phyloP scores from a whole-genome alignment of 2,113 vertebrate species.

The Ranitomeya variabilis region DNA sequence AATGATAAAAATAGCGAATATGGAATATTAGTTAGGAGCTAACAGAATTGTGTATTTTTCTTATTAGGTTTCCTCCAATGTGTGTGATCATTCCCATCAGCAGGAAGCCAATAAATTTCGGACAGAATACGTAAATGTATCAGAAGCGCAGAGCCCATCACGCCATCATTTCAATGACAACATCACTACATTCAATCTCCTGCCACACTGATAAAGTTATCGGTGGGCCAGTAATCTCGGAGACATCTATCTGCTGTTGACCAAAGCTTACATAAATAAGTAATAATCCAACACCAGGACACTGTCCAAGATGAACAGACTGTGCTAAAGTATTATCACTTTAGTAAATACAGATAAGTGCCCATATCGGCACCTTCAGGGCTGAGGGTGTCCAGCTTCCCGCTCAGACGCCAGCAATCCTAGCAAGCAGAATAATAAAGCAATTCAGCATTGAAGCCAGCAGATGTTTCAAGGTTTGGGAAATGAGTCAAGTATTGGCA shows the following conservation, averaged over 20 bases:
- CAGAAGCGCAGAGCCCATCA: background rate
- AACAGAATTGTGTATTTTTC: too few relatives aligned
- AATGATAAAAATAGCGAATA: too few relatives aligned
- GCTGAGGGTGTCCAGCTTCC: conserved; percentile 14
- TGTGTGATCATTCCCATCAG: background rate
- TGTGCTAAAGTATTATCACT: background rate
- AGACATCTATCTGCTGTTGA: conserved; percentile 1
- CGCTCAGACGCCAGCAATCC: conserved; percentile 12
- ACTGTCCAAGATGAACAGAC: background rate
- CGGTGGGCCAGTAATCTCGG: background rate
- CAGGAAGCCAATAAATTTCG: background rate
- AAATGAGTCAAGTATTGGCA: conserved; percentile 51
- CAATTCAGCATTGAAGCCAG: conserved; percentile 21
- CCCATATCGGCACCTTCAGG: conserved; percentile 7
- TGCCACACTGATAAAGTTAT: background rate
- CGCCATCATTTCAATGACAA: background rate
- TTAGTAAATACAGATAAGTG: conserved; percentile 17
- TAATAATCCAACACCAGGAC: background rate
- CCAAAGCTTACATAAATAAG: background rate
- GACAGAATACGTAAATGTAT: background rate
- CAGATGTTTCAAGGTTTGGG: conserved; percentile 43
- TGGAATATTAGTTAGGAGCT: too few relatives aligned
- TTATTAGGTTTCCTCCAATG: background rate
- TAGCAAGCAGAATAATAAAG: conserved; percentile 11
- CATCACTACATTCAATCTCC: background rate